Evolutionary conservation across 2,888 invertebrate genomes (phyloP).

Genomic region (Pammene fasciana): DNA sequence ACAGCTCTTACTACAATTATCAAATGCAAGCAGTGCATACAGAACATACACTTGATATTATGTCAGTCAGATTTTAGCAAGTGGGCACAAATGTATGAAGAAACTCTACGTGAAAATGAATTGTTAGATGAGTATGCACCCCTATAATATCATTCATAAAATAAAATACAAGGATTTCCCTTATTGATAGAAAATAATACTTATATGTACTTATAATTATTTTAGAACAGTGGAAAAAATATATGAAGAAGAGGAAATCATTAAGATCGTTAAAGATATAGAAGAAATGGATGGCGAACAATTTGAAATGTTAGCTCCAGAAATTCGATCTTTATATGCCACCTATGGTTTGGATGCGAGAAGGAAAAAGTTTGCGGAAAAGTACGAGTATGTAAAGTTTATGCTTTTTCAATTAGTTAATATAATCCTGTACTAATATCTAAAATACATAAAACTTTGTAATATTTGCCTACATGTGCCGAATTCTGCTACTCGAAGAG

Average conservation of each 20-base stretch:
- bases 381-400: conserved; percentile 44
- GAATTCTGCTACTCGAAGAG: too few relatives aligned
- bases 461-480: too few relatives aligned
- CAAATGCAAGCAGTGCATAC: conserved; percentile 65
- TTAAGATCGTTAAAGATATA: conserved; percentile 58
- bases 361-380: conserved; percentile 59
- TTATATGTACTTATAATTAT: not conserved
- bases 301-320: conserved; percentile 61
- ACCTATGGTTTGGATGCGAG: conserved; percentile 65
- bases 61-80: conserved; percentile 71
- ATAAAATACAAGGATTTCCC: not conserved
- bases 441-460: too few relatives aligned
- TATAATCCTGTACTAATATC: not conserved
- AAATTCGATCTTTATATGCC: conserved; percentile 67
- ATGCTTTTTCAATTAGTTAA: not conserved
- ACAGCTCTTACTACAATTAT: conserved; percentile 63
- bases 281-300: conserved; percentile 70
- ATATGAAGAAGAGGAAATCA: conserved; percentile 67
- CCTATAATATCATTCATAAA: not conserved
- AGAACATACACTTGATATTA: conserved; percentile 68
- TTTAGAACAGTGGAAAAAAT: conserved; percentile 57
- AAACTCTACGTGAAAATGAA: conserved; percentile 63
- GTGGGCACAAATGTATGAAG: conserved; percentile 70
- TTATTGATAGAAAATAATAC: not conserved
- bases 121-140: conserved; percentile 61